Evolutionary conservation across 92 coral and sea anemone genomes (phyloP), one percentile per base, ranked within the genome.

Genomic region (Palythoa grandis): DNA sequence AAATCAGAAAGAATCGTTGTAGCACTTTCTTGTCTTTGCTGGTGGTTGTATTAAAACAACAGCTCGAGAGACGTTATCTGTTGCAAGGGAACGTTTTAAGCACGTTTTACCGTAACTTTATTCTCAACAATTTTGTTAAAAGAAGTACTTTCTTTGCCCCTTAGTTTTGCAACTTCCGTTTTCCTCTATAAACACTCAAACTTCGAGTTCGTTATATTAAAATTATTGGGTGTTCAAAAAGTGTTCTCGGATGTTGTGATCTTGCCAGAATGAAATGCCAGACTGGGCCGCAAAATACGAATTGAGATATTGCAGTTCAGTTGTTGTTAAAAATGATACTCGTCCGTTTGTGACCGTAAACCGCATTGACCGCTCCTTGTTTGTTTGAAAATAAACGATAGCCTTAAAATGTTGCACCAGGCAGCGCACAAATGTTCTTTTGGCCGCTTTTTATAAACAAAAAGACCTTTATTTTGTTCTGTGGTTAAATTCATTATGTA

Each of bases 231-330:
- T 43, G 16, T 22, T 80, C 85, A 66, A 80, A 80, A 74, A 80
- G 58, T 16, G 65, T 80, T 80, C 60, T 80, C 85, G 85, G 85
- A 80, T 65, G 74, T 80, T 80, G 85, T 80, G 85, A 80, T 80
- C 52, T 80, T 63, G 85, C 48, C 39, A 40, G 48, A 79, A 80
- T 43, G 60, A 66, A 70, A 43, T 80, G 56, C 23, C 50, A 47
- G 24, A 52, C 47, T 25, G 29, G 6, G 56, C 25, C 16, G n/a
- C 17, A 63, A 63, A 10, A 7, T 63, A 23, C 19, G 10, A 63
- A 23, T 63, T 17, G 23, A 43, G 50, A 43, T 16, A 63, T 63
- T 63, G 69, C 11, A 63, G 69, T 74, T 47, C 40, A 47, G 23
- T 47, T 74, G 50, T 10, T 25, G 13, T 25, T 65, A 69, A 29